phyloP scores from a whole-genome alignment of 2,113 vertebrate genomes.

The Acanthisitta chloris region DNA sequence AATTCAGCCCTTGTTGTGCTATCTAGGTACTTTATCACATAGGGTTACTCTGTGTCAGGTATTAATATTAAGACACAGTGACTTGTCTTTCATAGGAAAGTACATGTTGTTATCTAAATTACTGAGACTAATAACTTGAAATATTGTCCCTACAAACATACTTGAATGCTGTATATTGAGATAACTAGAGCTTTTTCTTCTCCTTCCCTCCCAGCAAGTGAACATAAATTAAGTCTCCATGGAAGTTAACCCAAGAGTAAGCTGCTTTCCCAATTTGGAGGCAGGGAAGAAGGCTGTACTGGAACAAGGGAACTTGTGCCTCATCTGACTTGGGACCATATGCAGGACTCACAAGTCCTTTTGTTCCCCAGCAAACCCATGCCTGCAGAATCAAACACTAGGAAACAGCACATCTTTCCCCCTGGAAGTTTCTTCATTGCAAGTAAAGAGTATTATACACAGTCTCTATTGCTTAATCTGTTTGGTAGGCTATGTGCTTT shows the following conservation, averaged over 20 bases:
- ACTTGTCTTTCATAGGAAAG: neutral
- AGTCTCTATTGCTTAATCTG: neutral
- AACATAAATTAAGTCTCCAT: neutral
- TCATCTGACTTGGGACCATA: neutral
- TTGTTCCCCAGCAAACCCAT: neutral
- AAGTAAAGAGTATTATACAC: neutral
- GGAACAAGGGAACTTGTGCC: neutral
- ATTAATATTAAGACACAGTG: neutral
- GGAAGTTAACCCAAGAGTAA: neutral
- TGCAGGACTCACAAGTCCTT: neutral
- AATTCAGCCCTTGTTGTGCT: neutral
- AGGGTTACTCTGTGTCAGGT: neutral
- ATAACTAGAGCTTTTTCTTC: neutral
- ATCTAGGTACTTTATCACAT: constrained; percentile 15
- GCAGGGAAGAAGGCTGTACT: neutral
- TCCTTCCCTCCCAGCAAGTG: neutral
- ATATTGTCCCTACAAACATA: constrained; percentile 8
- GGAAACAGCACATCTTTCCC: neutral
- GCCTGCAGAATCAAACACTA: neutral
- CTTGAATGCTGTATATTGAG: neutral
- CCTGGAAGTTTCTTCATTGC: neutral
- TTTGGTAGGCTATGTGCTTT: neutral
- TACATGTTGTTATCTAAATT: constrained; percentile 39
- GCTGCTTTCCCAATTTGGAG: neutral
- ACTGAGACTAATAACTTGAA: constrained; percentile 37